These are phyloP conservation scores for Pontoporia blainvillei DNA, from an alignment of 2,113 vertebrate species.

Conservation along the genomic window DNA sequence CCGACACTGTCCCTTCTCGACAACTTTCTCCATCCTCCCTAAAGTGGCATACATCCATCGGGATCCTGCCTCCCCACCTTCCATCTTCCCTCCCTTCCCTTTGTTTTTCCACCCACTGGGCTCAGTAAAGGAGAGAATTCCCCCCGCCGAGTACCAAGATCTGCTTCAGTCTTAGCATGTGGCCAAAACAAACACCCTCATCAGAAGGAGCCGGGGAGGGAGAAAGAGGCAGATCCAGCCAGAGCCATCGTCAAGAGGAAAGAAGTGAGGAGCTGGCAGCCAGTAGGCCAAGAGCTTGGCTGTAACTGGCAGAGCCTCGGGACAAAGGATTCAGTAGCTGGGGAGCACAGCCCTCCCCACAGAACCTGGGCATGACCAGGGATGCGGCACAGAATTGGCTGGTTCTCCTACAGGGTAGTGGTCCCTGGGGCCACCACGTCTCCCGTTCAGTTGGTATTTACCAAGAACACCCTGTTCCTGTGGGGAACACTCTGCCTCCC, in stretches of 20 bases:
- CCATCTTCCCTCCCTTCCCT: neutral
- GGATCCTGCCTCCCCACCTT: neutral
- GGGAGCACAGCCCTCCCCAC: neutral
- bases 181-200: neutral
- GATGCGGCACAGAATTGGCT: neutral
- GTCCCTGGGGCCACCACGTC: fast-evolving
- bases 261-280: neutral
- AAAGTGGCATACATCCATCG: fast-evolving
- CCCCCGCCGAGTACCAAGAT: neutral
- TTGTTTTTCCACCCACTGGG: neutral
- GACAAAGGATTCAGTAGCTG: neutral
- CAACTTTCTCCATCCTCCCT: neutral
- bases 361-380: neutral
- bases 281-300: neutral
- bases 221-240: neutral
- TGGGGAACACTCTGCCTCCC: neutral
- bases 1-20: fast-evolving
- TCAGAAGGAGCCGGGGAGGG: neutral
- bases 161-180: neutral
- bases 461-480: neutral
- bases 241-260: neutral
- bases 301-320: neutral
- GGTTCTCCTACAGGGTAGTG: fast-evolving
- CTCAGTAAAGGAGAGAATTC: neutral
- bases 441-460: neutral